A percentile compares a stretch with the other conserved stretches of the same genome.
Evolutionary conservation across 2,888 invertebrate species (phyloP).

Genomic region (Pyrocoelia pectoralis): DNA sequence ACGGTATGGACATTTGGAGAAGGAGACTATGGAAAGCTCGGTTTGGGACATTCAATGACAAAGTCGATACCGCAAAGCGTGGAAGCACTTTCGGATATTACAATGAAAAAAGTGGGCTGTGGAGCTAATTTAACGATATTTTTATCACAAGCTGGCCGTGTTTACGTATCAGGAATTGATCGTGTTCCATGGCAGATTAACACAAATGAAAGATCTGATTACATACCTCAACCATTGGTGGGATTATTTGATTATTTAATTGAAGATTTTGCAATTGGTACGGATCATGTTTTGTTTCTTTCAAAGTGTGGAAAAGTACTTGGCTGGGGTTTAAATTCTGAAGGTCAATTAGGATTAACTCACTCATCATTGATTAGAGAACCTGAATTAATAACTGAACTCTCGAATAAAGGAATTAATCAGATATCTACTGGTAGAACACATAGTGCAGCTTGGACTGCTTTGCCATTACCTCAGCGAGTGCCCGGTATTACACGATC

Average conservation of each 20-base stretch:
- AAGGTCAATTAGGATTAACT: slow-evolving; percentile 68
- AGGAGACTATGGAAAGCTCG: slow-evolving; percentile 71
- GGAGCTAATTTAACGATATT: slow-evolving; percentile 72
- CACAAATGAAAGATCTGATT: slow-evolving; percentile 60
- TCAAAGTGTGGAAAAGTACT: slow-evolving; percentile 66
- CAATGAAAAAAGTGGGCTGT: slow-evolving; percentile 67
- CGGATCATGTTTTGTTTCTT: slow-evolving; percentile 68
- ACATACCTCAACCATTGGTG: slow-evolving; percentile 63
- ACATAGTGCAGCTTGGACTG: slow-evolving; percentile 71
- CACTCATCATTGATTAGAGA: slow-evolving; percentile 65
- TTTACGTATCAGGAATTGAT: slow-evolving; percentile 70
- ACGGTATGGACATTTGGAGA: slow-evolving; percentile 72
- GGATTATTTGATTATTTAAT: slow-evolving; percentile 62
- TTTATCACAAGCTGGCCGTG: slow-evolving; percentile 65
- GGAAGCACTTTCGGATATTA: slow-evolving; percentile 63
- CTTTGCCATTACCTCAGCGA: slow-evolving; percentile 62
- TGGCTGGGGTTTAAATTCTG: slow-evolving; percentile 71
- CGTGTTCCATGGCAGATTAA: slow-evolving; percentile 67
- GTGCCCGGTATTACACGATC: slow-evolving; percentile 63
- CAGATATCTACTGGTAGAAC: slow-evolving; percentile 71
- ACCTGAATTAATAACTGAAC: slow-evolving; percentile 63
- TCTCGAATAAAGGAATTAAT: slow-evolving; percentile 63
- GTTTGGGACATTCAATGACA: slow-evolving; percentile 60
- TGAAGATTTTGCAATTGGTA: slow-evolving; percentile 68
- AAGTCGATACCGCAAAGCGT: slow-evolving; percentile 63